These are phyloP conservation scores for Bhutanitis thaidina DNA, from an alignment of 2,888 invertebrate genomes.

Conservation along the genomic window DNA sequence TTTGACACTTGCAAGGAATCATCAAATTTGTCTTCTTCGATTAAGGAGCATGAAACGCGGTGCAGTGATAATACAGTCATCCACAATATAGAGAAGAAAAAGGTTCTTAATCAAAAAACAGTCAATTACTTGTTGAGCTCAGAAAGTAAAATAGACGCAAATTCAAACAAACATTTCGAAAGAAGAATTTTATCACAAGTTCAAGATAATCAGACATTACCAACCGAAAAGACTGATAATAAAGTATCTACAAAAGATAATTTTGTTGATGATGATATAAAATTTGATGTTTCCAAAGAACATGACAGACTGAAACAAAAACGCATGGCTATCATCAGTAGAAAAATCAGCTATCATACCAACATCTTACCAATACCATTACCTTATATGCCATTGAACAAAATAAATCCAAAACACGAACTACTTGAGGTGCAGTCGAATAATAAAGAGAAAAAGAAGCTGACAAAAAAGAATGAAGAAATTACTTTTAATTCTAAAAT, in stretches of 20 bases:
- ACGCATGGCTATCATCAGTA: slow-evolving; percentile 52
- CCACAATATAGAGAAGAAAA: background rate
- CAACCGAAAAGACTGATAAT: slow-evolving; percentile 22
- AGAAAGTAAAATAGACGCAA: slow-evolving; percentile 27
- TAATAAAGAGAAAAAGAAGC: background rate
- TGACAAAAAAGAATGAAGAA: background rate
- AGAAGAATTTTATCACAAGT: slow-evolving; percentile 46
- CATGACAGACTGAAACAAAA: slow-evolving; percentile 48
- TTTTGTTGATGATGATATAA: slow-evolving; percentile 21
- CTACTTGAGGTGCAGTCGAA: background rate
- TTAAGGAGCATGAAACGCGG: background rate
- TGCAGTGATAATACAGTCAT: background rate
- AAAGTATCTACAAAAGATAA: slow-evolving; percentile 23
- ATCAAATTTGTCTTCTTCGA: background rate
- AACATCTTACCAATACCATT: slow-evolving; percentile 47
- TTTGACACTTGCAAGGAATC: background rate
- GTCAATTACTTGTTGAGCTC: background rate
- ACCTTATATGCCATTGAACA: slow-evolving; percentile 37
- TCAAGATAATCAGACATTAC: slow-evolving; percentile 41
- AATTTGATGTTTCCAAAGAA: slow-evolving; percentile 28
- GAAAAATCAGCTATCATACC: slow-evolving; percentile 40
- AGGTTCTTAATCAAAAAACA: background rate
- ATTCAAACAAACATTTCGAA: slow-evolving; percentile 19
- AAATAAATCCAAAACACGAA: background rate
- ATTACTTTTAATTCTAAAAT: background rate